Percentiles rank a stretch among this genome's conserved stretches.
Conservation (phyloP, 1,140 invertebrate species). For the Protaetia brevitarsis region DNA sequence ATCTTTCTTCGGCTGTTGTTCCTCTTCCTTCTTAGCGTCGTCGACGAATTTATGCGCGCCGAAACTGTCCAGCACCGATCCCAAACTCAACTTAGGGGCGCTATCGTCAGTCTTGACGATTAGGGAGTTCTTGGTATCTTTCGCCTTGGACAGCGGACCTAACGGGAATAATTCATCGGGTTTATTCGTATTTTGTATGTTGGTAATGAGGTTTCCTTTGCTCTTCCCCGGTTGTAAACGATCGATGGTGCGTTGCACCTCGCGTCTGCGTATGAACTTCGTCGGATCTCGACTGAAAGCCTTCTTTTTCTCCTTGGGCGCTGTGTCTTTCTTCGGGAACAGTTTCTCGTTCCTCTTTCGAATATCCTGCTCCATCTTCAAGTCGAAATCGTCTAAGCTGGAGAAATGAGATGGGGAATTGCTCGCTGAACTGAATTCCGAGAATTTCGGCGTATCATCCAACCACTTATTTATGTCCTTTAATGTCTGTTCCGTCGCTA, state of each 20-base stretch:
- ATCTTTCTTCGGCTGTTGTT: conserved; percentile 44
- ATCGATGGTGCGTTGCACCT: conserved; percentile 78
- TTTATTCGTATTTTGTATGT: conserved; percentile 54
- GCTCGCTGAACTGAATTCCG: conserved; percentile 68
- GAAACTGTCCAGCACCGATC: conserved; percentile 70
- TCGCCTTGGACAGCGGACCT: conserved; percentile 48
- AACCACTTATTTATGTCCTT: conserved; percentile 88
- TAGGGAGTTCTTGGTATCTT: conserved; percentile 56
- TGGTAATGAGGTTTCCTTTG: conserved; percentile 74
- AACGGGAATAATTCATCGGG: conserved; percentile 51
- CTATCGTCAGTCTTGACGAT: conserved; percentile 58
- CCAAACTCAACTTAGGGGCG: conserved; percentile 75
- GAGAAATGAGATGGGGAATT: conserved; percentile 65
- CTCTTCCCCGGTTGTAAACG: conserved; percentile 78
- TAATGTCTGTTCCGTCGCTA: conserved; percentile 76
- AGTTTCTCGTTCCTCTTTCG: conserved; percentile 46
- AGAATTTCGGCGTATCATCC: conserved; percentile 73
- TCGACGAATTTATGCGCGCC: conserved; percentile 59
- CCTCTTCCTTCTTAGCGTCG: conserved; percentile 51
- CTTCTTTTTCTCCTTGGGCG: conserved; percentile 44
- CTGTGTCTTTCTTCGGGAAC: conserved; percentile 33
- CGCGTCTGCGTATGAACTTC: conserved; percentile 60
- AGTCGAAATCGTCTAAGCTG: conserved; percentile 53
- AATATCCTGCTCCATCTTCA: conserved; percentile 48
- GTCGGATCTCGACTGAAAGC: conserved; percentile 43